Percentiles rank a stretch among this genome's conserved stretches.
phyloP scores from a whole-genome alignment of 2,797 vertebrate genomes.

The Lithobates pipiens region DNA sequence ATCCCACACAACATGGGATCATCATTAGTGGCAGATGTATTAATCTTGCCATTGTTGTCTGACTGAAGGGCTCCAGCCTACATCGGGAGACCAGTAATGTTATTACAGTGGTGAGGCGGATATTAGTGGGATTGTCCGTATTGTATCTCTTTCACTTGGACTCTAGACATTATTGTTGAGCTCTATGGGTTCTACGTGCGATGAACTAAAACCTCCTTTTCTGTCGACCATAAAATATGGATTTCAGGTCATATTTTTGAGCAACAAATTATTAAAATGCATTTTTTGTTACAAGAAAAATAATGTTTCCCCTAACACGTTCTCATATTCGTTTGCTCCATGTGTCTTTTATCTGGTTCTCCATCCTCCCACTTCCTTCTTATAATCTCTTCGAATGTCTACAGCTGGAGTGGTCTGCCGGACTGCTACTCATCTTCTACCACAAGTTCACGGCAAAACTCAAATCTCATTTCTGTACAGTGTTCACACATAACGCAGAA shows the following conservation, averaged over 20 bases:
- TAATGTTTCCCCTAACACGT: constrained; percentile 18
- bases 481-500: constrained; percentile 6
- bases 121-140: constrained; percentile 15
- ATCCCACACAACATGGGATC: constrained; percentile 48
- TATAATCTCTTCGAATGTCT: constrained; percentile 39
- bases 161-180: not conserved
- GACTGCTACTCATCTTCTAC: constrained; percentile 28
- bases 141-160: constrained; percentile 18
- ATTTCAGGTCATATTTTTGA: constrained; percentile 27
- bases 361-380: constrained; percentile 27
- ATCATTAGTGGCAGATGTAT: constrained; percentile 55
- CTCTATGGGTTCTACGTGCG: not conserved
- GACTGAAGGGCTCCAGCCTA: constrained; percentile 39
- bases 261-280: constrained; percentile 15
- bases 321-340: constrained; percentile 27
- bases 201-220: not conserved
- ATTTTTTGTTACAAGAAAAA: constrained; percentile 21
- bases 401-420: constrained; percentile 34
- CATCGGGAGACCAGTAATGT: not conserved
- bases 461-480: constrained; percentile 4
- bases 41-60: constrained; percentile 49
- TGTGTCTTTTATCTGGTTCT: constrained; percentile 39
- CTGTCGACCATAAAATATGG: constrained; percentile 22
- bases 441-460: constrained; percentile 12
- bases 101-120: constrained; percentile 6